These are phyloP conservation scores for Leptonema lineaticorne DNA, from an alignment of 1,140 invertebrate genomes.

Conservation along the genomic window DNA sequence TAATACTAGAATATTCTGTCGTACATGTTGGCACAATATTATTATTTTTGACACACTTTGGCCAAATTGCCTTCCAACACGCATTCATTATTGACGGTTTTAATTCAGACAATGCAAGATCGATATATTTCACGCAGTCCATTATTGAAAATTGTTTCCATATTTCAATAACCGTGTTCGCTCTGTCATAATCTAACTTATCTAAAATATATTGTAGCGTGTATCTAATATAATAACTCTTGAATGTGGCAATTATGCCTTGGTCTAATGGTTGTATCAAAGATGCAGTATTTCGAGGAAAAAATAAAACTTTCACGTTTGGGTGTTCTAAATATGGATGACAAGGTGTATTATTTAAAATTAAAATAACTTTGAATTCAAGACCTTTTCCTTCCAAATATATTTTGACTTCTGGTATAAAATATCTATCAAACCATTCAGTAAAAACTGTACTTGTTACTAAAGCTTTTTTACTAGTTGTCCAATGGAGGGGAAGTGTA, in stretches of 20 bases:
- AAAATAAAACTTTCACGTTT: conserved; percentile 50
- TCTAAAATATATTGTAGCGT: conserved; percentile 27
- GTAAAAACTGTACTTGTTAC: neutral
- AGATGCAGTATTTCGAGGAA: conserved; percentile 9
- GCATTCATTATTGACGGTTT: conserved; percentile 28
- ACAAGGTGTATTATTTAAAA: conserved; percentile 52
- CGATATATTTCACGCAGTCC: conserved; percentile 25
- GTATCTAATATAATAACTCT: conserved; percentile 23
- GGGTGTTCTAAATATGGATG: conserved; percentile 45
- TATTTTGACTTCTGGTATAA: conserved; percentile 1
- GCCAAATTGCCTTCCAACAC: conserved; percentile 30
- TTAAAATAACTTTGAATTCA: conserved; percentile 50
- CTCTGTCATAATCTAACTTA: conserved; percentile 17
- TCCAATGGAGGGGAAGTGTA: conserved; percentile 48
- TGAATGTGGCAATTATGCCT: conserved; percentile 25
- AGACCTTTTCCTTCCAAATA: conserved; percentile 42
- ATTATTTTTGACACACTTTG: conserved; percentile 20
- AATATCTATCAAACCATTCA: conserved; percentile 1
- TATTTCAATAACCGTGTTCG: conserved; percentile 12
- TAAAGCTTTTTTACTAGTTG: conserved; percentile 41
- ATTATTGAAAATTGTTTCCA: conserved; percentile 34
- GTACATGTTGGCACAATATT: neutral
- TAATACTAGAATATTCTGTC: conserved; percentile 15
- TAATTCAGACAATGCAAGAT: conserved; percentile 19
- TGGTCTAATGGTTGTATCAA: conserved; percentile 43